A percentile compares a stretch with the other conserved stretches of the same genome.
Conservation (phyloP, 2,888 invertebrate species). For the Caenorhabditis sulstoni region DNA sequence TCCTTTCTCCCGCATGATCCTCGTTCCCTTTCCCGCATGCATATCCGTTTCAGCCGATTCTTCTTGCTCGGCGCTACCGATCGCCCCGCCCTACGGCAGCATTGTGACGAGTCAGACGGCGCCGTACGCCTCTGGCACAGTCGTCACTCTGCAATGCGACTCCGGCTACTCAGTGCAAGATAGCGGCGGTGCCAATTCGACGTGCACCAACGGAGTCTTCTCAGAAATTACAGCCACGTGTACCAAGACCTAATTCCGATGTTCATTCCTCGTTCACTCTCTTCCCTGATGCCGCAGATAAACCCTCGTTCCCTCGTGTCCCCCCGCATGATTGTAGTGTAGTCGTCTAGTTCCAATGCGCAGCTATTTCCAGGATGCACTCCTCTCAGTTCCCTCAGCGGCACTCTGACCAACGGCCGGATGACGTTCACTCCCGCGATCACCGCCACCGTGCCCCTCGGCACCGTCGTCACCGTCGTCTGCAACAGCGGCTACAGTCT, state of each 20-base stretch:
- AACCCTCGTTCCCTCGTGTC: slow-evolving; percentile 2
- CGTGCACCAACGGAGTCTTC: slow-evolving; percentile 47
- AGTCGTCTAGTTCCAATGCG: slow-evolving; percentile 8
- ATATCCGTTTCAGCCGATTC: slow-evolving; percentile 13
- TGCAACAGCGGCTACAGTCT: slow-evolving; percentile 65
- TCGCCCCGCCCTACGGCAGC: slow-evolving; percentile 34
- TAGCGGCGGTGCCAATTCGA: slow-evolving; percentile 31
- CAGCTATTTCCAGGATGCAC: slow-evolving; percentile 56
- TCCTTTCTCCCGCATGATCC: slow-evolving; percentile 1
- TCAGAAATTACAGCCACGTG: slow-evolving; percentile 48
- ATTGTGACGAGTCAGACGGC: slow-evolving; percentile 34
- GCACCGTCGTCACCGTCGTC: slow-evolving; percentile 63
- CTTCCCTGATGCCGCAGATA: slow-evolving; percentile 16
- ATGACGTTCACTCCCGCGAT: slow-evolving; percentile 59
- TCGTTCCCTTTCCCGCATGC: slow-evolving; percentile 19
- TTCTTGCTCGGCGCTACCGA: slow-evolving; percentile 38
- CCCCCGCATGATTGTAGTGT: slow-evolving; percentile 2
- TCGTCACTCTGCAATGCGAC: slow-evolving; percentile 57
- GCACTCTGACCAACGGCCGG: slow-evolving; percentile 56
- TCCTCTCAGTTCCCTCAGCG: slow-evolving; percentile 53
- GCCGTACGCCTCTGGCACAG: slow-evolving; percentile 39
- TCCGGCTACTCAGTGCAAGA: slow-evolving; percentile 44
- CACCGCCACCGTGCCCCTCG: slow-evolving; percentile 54
- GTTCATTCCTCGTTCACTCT: too few species aligned
- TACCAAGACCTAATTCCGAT: slow-evolving; percentile 9